Base-by-base conservation (phyloP, 2,888 invertebrate genomes). In the Ceriagrion tenellum region DNA sequence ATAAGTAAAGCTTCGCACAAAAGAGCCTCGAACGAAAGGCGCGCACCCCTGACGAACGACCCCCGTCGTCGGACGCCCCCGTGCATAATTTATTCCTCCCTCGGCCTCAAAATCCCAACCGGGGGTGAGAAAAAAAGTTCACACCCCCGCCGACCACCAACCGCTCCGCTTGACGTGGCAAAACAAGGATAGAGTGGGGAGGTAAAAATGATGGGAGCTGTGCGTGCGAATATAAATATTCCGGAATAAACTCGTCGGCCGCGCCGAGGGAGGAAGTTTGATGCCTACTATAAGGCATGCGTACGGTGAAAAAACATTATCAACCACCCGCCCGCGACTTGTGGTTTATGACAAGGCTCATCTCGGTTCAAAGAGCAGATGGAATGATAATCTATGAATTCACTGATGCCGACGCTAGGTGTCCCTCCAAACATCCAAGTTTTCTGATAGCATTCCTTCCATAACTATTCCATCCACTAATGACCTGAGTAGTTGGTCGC, bases 1-100 rank as follows among this genome's bases (percentile, higher is more conserved):
- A 35, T 81, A 81, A 35, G 81, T 81, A 81, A 81, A 81, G 81
- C 81, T 81, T 30, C 81, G 35, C 30, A 81, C 23, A 81, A 81
- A 35, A 35, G 35, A 12, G n/a, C 81, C 81, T 69, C n/a, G 69
- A 81, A 35, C 35, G 81, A 81, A 35, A 13, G 81, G 35, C 81
- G 12, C 12, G 26, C 69, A 23, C 35, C 81, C 81, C 26, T 81
- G 81, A 81, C 35, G 81, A 35, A 81, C 81, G 35, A 35, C 30
- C 81, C 26, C 81, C 81, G 30, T 81, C 30, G 2, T 13, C 30
- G 35, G 13, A 30, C 81, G 30, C 81, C 81, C 16, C 81, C 13
- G 81, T 69, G 69, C 69, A 69, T 35, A 81, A 81, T 81, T 81
- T 35, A 35, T 69, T 69, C 69, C 81, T 35, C 35, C 8, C 81